A percentile compares a stretch with the other conserved stretches of the same genome.
Evolutionary conservation across 2,113 vertebrate genomes (phyloP).

Genomic region (Turnix velox): DNA sequence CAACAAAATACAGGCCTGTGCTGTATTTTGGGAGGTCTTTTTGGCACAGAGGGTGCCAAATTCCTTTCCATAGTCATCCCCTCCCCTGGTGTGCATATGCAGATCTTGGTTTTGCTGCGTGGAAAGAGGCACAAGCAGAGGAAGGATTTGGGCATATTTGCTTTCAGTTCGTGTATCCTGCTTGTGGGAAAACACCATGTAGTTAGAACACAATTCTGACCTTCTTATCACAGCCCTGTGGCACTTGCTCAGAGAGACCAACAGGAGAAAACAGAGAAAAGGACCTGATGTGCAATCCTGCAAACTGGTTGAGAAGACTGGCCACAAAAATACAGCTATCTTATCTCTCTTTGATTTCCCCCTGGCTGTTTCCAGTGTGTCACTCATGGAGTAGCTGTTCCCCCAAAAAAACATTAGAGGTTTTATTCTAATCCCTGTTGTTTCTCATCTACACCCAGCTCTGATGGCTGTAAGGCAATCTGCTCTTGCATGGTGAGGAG

Average conservation of each 20-base stretch:
- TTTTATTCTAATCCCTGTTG: neutral
- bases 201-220: neutral
- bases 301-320: neutral
- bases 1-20: neutral
- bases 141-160: neutral
- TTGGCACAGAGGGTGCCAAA: neutral
- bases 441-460: neutral
- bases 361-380: neutral
- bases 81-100: neutral
- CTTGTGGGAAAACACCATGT: neutral
- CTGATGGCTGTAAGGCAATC: neutral
- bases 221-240: conserved; percentile 16
- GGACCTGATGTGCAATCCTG: neutral
- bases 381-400: neutral
- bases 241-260: neutral
- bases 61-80: neutral
- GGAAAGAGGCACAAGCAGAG: neutral
- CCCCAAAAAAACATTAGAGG: neutral
- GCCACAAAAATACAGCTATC: neutral
- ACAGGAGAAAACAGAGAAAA: neutral
- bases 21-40: neutral
- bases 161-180: neutral
- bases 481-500: neutral
- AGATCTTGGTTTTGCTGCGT: neutral
- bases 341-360: neutral